Evolutionary conservation across 2,113 vertebrate species (phyloP), one percentile per base, ranked within the genome.

Genomic region (Cacatua alba): DNA sequence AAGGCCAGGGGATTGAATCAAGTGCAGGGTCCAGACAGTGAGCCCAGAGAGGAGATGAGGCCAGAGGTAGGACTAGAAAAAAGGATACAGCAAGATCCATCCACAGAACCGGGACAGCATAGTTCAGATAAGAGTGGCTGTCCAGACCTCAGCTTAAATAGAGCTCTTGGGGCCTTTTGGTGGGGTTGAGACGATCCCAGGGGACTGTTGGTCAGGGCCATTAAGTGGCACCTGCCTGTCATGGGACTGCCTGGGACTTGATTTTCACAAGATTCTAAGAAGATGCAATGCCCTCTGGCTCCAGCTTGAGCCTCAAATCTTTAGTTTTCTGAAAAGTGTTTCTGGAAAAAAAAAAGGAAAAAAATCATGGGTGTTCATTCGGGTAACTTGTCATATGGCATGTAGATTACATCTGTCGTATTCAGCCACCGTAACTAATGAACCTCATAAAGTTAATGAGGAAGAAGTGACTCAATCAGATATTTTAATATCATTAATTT

Each of bases 51-150:
- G 35, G 6, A 69, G 7, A 43, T 19, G 2, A 78, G 17, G 11
- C 13, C 53, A 64, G 17, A 77, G 7, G 14, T 5, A 64, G 28
- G 7, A 43, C 49, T 53, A 41, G 24, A 86, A 21, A 25, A 18
- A 64, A 46, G 1, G 2, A 6, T 23, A 44, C 0, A 1, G 18
- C 9, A 74, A 3, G 17, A 8, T 49, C 44, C 26, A 57, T 44
- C 29, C 29, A 52, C 14, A 39, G 9, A 8, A 29, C 8, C 2
- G 41, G 11, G 13, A 18, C 29, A 72, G 20, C 4, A n/a, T 41
- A 21, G 16, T 17, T 44, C 14, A 33, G 17, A 9, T n/a, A 59
- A 12, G 33, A 60, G 18, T 39, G 7, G 5, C 20, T 87, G n/a
- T 13, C 35, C 28, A 82, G 41, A 8, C 18, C 31, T 74, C 23